Percentiles rank a stretch among this genome's conserved stretches.
These are phyloP conservation scores for Drosophila melanica DNA, from an alignment of 1,140 invertebrate species.

Conservation along the genomic window DNA sequence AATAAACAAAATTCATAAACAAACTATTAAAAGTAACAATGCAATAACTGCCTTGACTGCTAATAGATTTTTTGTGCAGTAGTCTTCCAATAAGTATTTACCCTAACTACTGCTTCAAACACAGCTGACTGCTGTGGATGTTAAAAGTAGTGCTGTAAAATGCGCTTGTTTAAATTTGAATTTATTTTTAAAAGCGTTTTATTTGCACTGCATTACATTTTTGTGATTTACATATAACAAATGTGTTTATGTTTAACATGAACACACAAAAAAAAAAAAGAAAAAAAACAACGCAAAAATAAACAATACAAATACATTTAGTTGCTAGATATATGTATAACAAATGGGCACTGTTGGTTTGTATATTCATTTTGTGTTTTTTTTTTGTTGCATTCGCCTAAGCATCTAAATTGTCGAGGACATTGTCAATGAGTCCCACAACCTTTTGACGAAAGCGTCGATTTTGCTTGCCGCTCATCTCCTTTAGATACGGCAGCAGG, in stretches of 20 bases:
- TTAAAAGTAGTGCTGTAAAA: conserved; percentile 7
- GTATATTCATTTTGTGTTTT: neutral
- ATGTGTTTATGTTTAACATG: conserved; percentile 24
- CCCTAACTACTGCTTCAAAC: too few relatives aligned
- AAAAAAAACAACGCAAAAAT: conserved; percentile 34
- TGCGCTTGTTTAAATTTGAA: conserved; percentile 1
- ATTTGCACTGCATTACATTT: conserved; percentile 34
- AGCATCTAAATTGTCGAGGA: conserved; percentile 73
- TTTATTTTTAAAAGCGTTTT: conserved; percentile 32
- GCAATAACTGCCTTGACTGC: too few relatives aligned
- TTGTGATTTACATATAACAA: conserved; percentile 34
- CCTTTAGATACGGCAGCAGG: conserved; percentile 76
- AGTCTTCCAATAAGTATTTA: too few relatives aligned
- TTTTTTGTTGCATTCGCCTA: conserved; percentile 1
- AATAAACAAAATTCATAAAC: too few relatives aligned
- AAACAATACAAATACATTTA: conserved; percentile 46
- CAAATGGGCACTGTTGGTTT: conserved; percentile 70
- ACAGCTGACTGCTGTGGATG: too few relatives aligned
- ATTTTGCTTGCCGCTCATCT: conserved; percentile 80
- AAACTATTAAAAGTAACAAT: too few relatives aligned
- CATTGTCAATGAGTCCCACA: conserved; percentile 70
- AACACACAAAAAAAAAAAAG: conserved; percentile 1
- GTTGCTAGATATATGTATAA: conserved; percentile 51
- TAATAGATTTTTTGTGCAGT: too few relatives aligned
- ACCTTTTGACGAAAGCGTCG: conserved; percentile 78